phyloP scores from a whole-genome alignment of 37 sponge, comb jelly and placozoan species.

The Hexactinellida sp. region DNA sequence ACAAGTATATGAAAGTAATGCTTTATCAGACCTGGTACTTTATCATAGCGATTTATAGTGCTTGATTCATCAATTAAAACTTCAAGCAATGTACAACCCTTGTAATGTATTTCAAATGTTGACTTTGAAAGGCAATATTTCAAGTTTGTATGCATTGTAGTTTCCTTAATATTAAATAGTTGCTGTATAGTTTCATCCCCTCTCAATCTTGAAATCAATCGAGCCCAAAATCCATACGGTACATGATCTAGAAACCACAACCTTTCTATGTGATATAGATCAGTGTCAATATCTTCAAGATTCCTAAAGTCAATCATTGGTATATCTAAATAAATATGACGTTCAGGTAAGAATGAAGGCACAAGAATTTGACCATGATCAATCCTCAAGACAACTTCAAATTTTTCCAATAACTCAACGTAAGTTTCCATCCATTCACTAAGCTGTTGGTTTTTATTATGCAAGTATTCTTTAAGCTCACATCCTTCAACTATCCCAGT shows the following conservation, averaged over 20 bases:
- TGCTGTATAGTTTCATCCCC: background rate
- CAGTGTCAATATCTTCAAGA: background rate
- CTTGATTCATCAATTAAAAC: background rate
- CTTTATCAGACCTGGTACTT: background rate
- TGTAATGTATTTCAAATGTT: constrained; percentile 9
- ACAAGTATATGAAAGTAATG: background rate
- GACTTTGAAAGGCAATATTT: background rate
- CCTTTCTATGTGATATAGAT: background rate
- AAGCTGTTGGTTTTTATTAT: background rate
- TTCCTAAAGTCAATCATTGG: background rate
- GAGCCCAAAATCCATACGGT: constrained; percentile 11
- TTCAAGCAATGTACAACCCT: background rate
- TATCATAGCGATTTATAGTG: constrained; percentile 2
- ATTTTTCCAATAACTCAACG: background rate
- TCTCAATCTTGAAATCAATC: background rate
- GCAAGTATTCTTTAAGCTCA: background rate
- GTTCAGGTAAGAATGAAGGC: background rate
- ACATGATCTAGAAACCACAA: constrained; percentile 2
- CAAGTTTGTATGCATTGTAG: background rate
- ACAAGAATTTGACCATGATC: background rate
- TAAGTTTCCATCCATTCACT: background rate
- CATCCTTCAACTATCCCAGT: background rate
- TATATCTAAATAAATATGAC: background rate
- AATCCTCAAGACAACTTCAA: constrained; percentile 4
- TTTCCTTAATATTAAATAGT: background rate